Evolutionary conservation across 23 tunicate species (phyloP), one percentile per base, ranked within the genome.

Genomic region (Diplosoma virens): DNA sequence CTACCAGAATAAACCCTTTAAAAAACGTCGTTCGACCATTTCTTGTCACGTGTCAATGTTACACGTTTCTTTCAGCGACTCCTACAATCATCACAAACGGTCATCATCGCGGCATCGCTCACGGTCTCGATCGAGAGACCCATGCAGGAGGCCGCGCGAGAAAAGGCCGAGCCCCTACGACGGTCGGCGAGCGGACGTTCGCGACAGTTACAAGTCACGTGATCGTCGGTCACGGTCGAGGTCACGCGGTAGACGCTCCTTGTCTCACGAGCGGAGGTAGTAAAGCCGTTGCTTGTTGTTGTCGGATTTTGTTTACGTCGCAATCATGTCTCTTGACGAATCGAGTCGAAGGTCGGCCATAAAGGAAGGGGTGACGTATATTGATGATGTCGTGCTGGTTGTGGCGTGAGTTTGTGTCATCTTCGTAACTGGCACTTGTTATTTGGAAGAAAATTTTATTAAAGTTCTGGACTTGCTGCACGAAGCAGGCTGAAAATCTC

Each of bases 221-320:
- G 78, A 50, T 25, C 60, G 61, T 11, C 22, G 65, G 65, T 58
- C 65, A 48, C 25, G 78, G 47, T 72, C 78, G 36, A 72, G 59
- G 25, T 35, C 50, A 35, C 25, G 35, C 18, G 69, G 24, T 17
- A 25, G 74, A 36, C 25, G 74, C 3, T 67, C 74, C 24, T 34
- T 24, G 27, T 67, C 74, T 34, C 74, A 52, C n/a, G 74, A 67
- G 29, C 74, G 74, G 63, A 56, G 63, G 35, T 61, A n/a, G n/a
- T n/a, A n/a, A n/a, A 41, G 11, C 50, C 50, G 11, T 7, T 41
- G 50, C 14, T 14, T 41, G 9, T 7, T 7, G 14, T 7, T 14
- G 50, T 41, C 14, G 50, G 14, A 14, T 41, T 41, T 41, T 41
- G 14, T 41, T 41, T 41, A 41, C 50, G 50, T 14, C 14, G 50